Base-by-base conservation (phyloP, 2,797 vertebrate species). In the Toxotes lorentzi region DNA sequence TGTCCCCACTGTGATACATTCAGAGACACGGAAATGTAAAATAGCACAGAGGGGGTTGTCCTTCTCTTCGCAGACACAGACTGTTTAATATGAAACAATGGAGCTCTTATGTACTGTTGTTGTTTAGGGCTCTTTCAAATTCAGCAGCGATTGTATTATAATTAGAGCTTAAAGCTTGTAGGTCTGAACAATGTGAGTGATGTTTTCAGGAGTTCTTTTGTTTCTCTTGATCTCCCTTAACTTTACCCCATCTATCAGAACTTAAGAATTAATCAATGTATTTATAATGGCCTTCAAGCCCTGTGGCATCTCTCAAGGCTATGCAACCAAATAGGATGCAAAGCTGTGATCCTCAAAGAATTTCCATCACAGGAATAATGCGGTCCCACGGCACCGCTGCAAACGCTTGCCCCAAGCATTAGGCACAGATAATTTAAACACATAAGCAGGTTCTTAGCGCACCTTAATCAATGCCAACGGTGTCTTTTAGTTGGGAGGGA, bases 381-480 rank as follows among this genome's bases (percentile, higher is more conserved):
- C 90, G 67, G 80, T 95, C 95, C 94, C 93, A 86, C 86, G 93
- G 92, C 91, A 82, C 91, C 30, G 90, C 91, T 90, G 93, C 89
- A 88, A 94, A 94, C 85, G 90, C 89, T 92, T 86, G 92, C 95
- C 95, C 92, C 79, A 40, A 94, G 94, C 94, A 88, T 91, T 81
- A 92, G 92, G 90, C 94, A 73, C 89, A 91, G 94, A 95, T 95
- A 93, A 95, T 95, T 95, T 95, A 93, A 95, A 95, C 94, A 94
- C 94, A 95, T 94, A 95, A 94, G 93, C 94, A 95, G 92, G 90
- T 95, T 95, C 94, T 94, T 93, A 91, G 87, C 73, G 78, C 93
- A 92, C 93, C 94, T 95, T 95, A 94, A 95, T 96, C 94, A 95
- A 95, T 88, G 93, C 93, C 94, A 92, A 86, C 58, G 83, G 92